Base-by-base conservation (phyloP, 1,140 invertebrate species). In the Saxidomus purpurata region DNA sequence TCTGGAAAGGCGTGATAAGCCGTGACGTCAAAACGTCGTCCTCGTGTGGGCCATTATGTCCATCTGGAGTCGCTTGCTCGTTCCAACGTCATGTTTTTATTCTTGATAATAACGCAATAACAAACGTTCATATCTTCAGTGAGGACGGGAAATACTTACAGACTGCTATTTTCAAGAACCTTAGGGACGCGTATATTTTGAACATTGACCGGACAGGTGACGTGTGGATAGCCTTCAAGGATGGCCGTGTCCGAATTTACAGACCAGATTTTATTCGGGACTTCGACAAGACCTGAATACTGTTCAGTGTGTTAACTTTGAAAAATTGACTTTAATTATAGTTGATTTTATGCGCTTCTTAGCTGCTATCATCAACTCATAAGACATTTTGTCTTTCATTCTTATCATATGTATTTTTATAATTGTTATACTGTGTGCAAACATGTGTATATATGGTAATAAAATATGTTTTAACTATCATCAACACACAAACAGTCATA, bases 181-280 rank as follows among this genome's bases (percentile, higher is more conserved):
- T 88, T 43, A 49, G 81, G 25, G 77, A 88, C 28, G 86, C 86
- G 4, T 88, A 81, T 49, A 77, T 71, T 36, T 34, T 88, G 31
- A 55, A 81, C 28, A 79, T 88, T 71, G 86, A 88, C 34, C 36
- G 22, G 15, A 80, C 86, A 38, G 76, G 86, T 69, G 86, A 88
- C 76, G 61, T 88, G 17, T 88, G 86, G 86, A 47, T 88, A 52
- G 86, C 77, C 15, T 88, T 80, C 28, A 81, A 88, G 69, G 86
- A 88, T 25, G 86, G 86, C 22, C 49, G 77, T n/a, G 28, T 88
- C 15, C 36, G 77, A 22, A 71, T 88, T 22, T 88, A 88, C 36
- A 11, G 86, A 40, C 86, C 86, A 34, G 52, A 79, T n/a, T 79
- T 76, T 61, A 76, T 76, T 6, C 28, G 19, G 22, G 59, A 63